A percentile compares a stretch with the other conserved stretches of the same genome.
These are phyloP conservation scores for Phalanger gymnotis DNA, from an alignment of 2,797 vertebrate genomes.

Conservation along the genomic window DNA sequence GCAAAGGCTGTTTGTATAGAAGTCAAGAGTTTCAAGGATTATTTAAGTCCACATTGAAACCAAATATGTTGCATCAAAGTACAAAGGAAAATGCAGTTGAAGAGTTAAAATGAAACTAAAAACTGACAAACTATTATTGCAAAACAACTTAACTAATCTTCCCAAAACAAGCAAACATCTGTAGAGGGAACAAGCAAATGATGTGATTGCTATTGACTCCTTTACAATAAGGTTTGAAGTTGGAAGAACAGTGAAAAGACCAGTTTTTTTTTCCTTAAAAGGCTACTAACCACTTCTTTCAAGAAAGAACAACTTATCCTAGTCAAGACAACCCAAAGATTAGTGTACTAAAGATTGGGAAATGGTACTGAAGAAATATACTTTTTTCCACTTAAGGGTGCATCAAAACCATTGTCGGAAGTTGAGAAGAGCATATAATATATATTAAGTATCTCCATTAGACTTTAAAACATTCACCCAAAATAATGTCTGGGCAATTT, in stretches of 20 bases:
- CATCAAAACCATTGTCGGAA: neutral
- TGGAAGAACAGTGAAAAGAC: slow-evolving; percentile 1
- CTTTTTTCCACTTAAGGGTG: neutral
- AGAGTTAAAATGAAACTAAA: neutral
- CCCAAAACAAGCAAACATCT: neutral
- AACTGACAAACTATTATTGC: neutral
- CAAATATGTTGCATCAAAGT: neutral
- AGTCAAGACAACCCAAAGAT: neutral
- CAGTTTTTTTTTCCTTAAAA: neutral
- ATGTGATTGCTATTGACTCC: neutral
- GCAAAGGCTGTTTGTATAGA: neutral
- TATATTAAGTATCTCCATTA: neutral
- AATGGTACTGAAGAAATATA: neutral
- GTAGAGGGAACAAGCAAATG: neutral
- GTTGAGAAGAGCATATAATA: neutral
- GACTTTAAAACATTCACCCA: neutral
- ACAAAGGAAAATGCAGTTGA: neutral
- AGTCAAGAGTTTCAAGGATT: neutral
- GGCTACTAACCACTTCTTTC: neutral
- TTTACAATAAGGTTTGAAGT: neutral
- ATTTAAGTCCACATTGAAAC: neutral
- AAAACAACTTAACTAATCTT: neutral
- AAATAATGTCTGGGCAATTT: neutral
- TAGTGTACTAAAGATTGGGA: neutral
- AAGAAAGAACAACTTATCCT: neutral